phyloP scores from a whole-genome alignment of 2,797 vertebrate genomes.

The Jordanella pulchra region DNA sequence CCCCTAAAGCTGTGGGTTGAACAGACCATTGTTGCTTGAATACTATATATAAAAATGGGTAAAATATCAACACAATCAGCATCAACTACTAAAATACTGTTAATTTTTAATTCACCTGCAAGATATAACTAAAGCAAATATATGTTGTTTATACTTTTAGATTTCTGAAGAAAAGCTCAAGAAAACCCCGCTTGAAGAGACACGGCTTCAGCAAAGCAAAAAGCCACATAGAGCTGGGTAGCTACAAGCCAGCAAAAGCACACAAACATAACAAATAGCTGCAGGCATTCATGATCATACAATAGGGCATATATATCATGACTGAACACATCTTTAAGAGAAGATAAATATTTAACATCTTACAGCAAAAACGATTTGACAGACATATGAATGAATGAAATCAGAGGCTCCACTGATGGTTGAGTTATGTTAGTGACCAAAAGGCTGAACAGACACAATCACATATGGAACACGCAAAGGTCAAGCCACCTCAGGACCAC shows the following conservation, averaged over 20 bases:
- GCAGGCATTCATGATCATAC: slow-evolving; percentile 24
- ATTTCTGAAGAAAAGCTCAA: background rate
- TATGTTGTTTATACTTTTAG: background rate
- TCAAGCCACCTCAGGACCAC: slow-evolving; percentile 40
- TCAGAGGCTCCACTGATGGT: slow-evolving; percentile 52
- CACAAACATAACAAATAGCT: slow-evolving; percentile 24
- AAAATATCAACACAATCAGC: no score
- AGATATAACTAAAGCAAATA: background rate
- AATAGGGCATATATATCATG: slow-evolving; percentile 33
- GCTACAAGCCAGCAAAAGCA: slow-evolving; percentile 15
- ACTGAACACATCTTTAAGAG: slow-evolving; percentile 7
- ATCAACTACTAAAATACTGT: no score
- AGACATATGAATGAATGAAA: slow-evolving; percentile 28
- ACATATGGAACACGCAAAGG: slow-evolving; percentile 48
- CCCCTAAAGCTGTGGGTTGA: background rate
- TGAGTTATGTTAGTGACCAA: slow-evolving; percentile 14
- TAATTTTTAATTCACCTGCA: background rate
- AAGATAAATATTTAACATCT: slow-evolving; percentile 35
- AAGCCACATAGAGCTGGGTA: slow-evolving; percentile 25
- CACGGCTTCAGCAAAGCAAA: slow-evolving; percentile 13
- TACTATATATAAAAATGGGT: no score
- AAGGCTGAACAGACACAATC: slow-evolving; percentile 36
- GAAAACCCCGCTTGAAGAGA: slow-evolving; percentile 18
- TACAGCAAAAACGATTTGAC: slow-evolving; percentile 34
- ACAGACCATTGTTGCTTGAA: no score